These are phyloP conservation scores for Enteromius anoplus DNA, from an alignment of 2,797 vertebrate genomes.

Conservation along the genomic window DNA sequence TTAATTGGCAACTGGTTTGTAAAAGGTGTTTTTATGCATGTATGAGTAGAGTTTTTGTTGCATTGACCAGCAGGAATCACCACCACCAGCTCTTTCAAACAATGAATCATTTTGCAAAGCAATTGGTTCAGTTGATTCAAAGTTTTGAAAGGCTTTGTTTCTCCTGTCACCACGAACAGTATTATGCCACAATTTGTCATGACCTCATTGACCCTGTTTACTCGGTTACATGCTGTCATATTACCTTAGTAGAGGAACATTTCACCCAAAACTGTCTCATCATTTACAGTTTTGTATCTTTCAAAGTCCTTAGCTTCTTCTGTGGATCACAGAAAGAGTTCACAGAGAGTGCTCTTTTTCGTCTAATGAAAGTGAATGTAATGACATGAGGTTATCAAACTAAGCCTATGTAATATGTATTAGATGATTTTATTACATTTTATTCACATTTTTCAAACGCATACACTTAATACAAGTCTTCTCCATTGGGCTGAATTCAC, in stretches of 20 bases:
- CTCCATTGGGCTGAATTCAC: background rate
- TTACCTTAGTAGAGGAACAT: background rate
- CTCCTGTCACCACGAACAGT: background rate
- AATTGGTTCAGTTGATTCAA: background rate
- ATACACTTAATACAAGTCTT: background rate
- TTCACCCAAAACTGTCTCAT: background rate
- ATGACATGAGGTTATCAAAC: background rate
- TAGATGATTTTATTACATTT: background rate
- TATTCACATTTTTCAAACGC: background rate
- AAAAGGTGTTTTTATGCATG: background rate
- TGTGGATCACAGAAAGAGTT: background rate
- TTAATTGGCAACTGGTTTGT: background rate
- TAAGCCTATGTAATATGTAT: background rate
- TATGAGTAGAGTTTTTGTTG: background rate
- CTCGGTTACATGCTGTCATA: background rate
- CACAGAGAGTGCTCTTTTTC: background rate
- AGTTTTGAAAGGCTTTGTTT: background rate
- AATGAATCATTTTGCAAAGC: background rate
- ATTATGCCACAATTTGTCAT: background rate
- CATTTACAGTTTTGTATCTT: background rate
- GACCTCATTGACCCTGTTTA: background rate
- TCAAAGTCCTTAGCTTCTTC: background rate
- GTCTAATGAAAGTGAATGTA: background rate
- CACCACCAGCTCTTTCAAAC: background rate
- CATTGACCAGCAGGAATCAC: background rate